Percentiles rank a stretch among this genome's conserved stretches.
phyloP scores from a whole-genome alignment of 2,888 invertebrate genomes.

The Yponomeuta cagnagella region DNA sequence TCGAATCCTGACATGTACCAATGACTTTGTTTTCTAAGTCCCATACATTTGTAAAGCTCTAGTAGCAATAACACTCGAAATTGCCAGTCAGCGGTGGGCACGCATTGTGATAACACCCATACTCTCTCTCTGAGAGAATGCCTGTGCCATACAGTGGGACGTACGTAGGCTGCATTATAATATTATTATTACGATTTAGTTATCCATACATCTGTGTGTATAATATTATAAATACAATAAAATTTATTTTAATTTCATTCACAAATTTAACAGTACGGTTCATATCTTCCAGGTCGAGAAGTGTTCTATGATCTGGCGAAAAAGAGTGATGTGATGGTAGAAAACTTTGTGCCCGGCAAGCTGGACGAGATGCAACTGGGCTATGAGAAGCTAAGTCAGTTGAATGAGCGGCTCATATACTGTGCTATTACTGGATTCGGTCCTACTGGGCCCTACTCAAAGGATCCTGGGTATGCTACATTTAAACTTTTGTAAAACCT shows the following conservation, averaged over 20 bases:
- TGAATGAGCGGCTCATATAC: constrained; percentile 90
- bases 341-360: constrained; percentile 96
- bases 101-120: no score
- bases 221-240: no score
- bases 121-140: no score
- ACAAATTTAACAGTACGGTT: background rate
- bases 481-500: background rate
- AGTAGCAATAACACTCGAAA: no score
- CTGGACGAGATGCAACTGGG: constrained; percentile 84
- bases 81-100: no score
- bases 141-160: no score
- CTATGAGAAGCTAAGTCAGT: constrained; percentile 81
- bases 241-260: no score
- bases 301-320: constrained; percentile 82
- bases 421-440: constrained; percentile 97
- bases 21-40: no score
- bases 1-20: no score
- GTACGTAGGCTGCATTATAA: no score
- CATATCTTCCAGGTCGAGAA: constrained; percentile 50
- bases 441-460: constrained; percentile 87
- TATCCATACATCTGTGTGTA: background rate
- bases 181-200: background rate
- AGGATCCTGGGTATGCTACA: constrained; percentile 82
- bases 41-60: no score
- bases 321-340: constrained; percentile 91